These are phyloP conservation scores for Oreochromis spilurus DNA, from an alignment of 2,113 vertebrate species.

Conservation along the genomic window DNA sequence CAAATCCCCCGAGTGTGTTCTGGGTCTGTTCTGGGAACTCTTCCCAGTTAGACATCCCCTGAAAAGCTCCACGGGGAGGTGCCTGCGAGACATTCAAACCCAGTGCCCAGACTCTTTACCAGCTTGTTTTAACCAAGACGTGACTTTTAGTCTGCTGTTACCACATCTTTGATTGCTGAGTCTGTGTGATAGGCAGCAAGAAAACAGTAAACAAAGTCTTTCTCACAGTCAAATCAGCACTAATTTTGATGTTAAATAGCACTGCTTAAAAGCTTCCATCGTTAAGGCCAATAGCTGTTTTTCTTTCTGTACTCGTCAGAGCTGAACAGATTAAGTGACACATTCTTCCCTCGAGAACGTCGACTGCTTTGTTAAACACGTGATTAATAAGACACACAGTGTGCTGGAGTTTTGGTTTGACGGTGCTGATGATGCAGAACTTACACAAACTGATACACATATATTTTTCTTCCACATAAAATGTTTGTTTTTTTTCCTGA, in stretches of 20 bases:
- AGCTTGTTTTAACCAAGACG: neutral
- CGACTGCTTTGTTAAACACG: conserved; percentile 51
- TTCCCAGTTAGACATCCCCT: neutral
- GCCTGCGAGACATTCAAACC: neutral
- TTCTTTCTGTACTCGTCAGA: conserved; percentile 28
- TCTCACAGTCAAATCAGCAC: neutral
- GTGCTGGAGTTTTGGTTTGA: conserved; percentile 10
- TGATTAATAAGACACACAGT: conserved; percentile 52
- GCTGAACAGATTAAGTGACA: conserved; percentile 50
- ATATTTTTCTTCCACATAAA: neutral
- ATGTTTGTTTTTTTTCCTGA: neutral
- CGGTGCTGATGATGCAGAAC: conserved; percentile 47
- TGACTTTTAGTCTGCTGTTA: neutral
- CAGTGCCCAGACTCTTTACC: neutral
- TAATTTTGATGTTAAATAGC: neutral
- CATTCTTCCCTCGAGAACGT: conserved; percentile 22
- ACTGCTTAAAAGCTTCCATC: neutral
- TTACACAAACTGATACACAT: neutral
- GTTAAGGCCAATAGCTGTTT: neutral
- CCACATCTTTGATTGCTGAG: neutral
- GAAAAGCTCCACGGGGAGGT: neutral
- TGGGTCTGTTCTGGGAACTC: neutral
- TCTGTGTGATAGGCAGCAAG: neutral
- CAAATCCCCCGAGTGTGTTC: neutral
- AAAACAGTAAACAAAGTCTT: neutral